These are phyloP conservation scores for Urocynchramus pylzowi DNA, from an alignment of 2,113 vertebrate species.

Conservation along the genomic window DNA sequence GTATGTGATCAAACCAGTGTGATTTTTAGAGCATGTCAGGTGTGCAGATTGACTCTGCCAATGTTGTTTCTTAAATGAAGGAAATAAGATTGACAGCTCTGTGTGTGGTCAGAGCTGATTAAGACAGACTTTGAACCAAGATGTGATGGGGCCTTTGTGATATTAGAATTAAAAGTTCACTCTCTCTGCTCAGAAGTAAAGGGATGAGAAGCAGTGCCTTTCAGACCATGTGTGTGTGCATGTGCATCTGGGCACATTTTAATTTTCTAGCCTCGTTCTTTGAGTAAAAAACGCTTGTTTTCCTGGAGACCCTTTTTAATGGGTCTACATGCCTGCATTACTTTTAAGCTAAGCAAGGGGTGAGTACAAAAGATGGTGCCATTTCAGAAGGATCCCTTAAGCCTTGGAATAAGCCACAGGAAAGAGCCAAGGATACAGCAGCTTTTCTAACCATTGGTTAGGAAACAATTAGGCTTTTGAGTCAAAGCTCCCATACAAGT, in stretches of 20 bases:
- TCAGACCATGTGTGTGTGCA: background rate
- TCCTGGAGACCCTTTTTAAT: slow-evolving; percentile 23
- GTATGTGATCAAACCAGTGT: background rate
- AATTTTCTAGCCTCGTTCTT: slow-evolving; percentile 28
- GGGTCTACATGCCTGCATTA: slow-evolving; percentile 39
- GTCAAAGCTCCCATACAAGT: slow-evolving; percentile 50
- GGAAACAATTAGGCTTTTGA: slow-evolving; percentile 57
- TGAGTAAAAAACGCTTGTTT: slow-evolving; percentile 15
- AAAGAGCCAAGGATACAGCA: slow-evolving; percentile 53
- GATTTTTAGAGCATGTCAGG: slow-evolving; percentile 4
- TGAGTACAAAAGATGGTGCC: slow-evolving; percentile 56
- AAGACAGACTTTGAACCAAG: slow-evolving; percentile 35
- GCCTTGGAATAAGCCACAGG: slow-evolving; percentile 56
- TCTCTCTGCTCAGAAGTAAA: background rate
- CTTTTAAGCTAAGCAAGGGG: slow-evolving; percentile 41
- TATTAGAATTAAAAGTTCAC: slow-evolving; percentile 37
- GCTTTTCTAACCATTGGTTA: slow-evolving; percentile 63
- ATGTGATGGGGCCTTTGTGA: slow-evolving; percentile 43
- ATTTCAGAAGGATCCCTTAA: slow-evolving; percentile 59
- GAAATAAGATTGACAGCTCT: slow-evolving; percentile 23
- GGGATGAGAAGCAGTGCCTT: slow-evolving; percentile 28
- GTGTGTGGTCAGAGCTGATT: slow-evolving; percentile 52
- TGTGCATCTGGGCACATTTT: slow-evolving; percentile 5
- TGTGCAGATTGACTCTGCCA: background rate
- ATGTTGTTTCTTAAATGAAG: background rate